phyloP scores from a whole-genome alignment of 2,113 vertebrate species.

The Arizona elegans region DNA sequence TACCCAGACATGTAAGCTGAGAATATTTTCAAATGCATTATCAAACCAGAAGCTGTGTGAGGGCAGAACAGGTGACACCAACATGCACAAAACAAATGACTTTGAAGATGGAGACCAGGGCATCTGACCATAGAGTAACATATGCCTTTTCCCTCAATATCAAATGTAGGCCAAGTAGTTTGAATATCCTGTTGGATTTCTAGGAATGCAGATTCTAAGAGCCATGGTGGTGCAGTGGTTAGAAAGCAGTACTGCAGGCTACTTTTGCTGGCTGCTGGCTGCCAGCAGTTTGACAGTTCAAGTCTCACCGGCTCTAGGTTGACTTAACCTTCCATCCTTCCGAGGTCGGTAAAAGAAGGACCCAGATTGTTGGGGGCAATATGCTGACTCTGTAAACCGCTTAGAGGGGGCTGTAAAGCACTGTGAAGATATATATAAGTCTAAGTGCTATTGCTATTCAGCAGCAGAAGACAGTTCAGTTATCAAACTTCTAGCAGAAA shows the following conservation, averaged over 20 bases:
- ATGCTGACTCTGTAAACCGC: too few species aligned
- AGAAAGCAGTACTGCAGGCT: too few species aligned
- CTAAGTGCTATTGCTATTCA: too few species aligned
- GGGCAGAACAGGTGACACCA: not conserved
- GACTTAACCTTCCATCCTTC: too few species aligned
- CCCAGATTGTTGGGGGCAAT: too few species aligned
- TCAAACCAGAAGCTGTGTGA: not conserved
- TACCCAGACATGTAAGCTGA: not conserved
- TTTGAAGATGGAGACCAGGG: not conserved
- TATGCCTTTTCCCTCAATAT: not conserved
- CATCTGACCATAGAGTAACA: not conserved
- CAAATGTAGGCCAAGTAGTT: not conserved
- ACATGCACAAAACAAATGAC: not conserved
- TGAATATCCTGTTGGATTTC: not conserved
- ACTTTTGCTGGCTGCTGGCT: too few species aligned
- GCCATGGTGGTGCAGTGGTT: too few species aligned
- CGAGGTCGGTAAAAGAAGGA: too few species aligned
- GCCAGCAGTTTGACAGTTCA: too few species aligned
- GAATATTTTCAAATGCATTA: not conserved
- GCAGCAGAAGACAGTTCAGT: not conserved
- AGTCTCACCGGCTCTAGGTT: too few species aligned
- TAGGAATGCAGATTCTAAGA: not conserved
- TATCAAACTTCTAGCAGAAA: fast-evolving
- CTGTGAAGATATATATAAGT: too few species aligned
- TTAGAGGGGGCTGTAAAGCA: too few species aligned